Percentiles rank a stretch among this genome's conserved stretches.
Evolutionary conservation across 2,113 vertebrate species (phyloP).

Genomic region (Thamnaconus septentrionalis): DNA sequence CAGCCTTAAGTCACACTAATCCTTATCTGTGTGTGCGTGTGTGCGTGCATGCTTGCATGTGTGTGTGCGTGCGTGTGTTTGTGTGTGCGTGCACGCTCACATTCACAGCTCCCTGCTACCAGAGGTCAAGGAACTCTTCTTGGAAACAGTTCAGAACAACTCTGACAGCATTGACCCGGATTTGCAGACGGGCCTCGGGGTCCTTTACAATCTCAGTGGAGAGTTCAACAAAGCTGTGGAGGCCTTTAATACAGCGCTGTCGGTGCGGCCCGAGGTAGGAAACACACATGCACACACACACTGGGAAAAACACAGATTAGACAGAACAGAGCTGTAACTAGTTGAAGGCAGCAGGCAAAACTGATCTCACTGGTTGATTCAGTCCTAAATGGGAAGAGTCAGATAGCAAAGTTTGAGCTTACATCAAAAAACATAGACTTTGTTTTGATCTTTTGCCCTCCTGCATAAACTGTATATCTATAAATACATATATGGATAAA

Average conservation of each 20-base stretch:
- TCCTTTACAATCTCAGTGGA: constrained; percentile 93
- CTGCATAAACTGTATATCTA: neutral
- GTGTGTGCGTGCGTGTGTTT: constrained; percentile 34
- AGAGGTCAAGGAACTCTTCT: constrained; percentile 91
- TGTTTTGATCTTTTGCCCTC: no score
- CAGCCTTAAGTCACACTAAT: constrained; percentile 43
- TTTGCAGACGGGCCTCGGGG: constrained; percentile 94
- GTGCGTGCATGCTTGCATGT: constrained; percentile 1
- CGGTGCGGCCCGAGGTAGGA: constrained; percentile 91
- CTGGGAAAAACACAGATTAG: constrained; percentile 3
- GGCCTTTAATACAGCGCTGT: constrained; percentile 94
- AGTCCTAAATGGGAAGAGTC: neutral
- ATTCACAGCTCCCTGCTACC: constrained; percentile 81
- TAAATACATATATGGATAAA: no score
- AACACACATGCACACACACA: neutral
- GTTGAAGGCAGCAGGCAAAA: neutral
- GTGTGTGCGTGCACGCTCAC: constrained; percentile 4
- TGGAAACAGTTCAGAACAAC: constrained; percentile 92
- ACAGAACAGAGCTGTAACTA: neutral
- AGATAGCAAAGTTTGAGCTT: neutral
- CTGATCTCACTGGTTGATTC: neutral
- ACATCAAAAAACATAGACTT: no score
- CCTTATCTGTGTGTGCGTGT: constrained; percentile 28
- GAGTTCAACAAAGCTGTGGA: constrained; percentile 98
- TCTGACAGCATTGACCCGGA: constrained; percentile 90